Conservation (phyloP, 2,113 vertebrate species). For the Cyphomyrus discorhynchus region DNA sequence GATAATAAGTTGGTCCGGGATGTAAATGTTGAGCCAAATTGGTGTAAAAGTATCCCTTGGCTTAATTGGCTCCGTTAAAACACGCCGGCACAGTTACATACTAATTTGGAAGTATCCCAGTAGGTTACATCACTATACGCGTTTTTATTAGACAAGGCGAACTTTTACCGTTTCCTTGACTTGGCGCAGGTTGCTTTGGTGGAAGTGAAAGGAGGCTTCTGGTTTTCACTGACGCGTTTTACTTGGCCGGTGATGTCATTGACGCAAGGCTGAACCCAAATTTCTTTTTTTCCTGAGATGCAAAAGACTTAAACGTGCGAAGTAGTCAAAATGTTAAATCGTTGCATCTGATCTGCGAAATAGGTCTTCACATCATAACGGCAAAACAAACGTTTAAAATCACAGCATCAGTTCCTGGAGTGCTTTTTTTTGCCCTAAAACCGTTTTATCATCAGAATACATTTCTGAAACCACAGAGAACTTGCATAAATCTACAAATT, state of each 20-base stretch:
- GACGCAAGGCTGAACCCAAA: slow-evolving; percentile 14
- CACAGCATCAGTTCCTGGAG: neutral
- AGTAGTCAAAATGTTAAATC: neutral
- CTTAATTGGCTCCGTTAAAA: neutral
- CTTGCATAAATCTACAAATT: neutral
- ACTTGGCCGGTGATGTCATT: slow-evolving; percentile 37
- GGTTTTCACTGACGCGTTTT: slow-evolving; percentile 25
- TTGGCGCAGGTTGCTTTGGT: slow-evolving; percentile 12
- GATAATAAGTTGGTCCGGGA: slow-evolving; percentile 26
- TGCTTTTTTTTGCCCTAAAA: neutral
- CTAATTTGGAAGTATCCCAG: neutral
- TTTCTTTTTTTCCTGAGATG: slow-evolving; percentile 6
- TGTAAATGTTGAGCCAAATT: slow-evolving; percentile 7
- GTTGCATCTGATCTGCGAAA: neutral
- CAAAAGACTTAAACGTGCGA: neutral
- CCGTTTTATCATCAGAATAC: neutral
- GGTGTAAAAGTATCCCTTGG: slow-evolving; percentile 9
- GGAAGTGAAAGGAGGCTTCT: slow-evolving; percentile 9
- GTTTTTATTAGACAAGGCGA: neutral
- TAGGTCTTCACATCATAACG: neutral
- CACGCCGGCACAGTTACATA: neutral
- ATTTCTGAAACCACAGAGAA: neutral
- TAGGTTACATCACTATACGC: neutral
- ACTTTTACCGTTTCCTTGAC: neutral
- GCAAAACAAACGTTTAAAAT: neutral